Base-by-base conservation (phyloP, 2,888 invertebrate genomes). In the Andrena bucephala region DNA sequence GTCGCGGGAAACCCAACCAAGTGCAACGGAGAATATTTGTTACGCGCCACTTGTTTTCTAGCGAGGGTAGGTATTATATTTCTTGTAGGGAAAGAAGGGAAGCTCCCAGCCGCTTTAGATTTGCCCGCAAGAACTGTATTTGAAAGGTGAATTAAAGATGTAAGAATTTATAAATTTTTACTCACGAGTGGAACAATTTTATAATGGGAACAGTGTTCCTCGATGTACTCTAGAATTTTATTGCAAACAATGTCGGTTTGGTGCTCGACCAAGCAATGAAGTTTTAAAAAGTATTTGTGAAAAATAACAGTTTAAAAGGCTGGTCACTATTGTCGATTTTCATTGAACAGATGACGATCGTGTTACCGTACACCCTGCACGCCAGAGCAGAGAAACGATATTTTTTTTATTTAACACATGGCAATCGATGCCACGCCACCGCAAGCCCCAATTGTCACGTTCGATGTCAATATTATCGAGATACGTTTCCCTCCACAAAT, bases 401-500 rank as follows among this genome's bases (percentile, higher is more conserved):
- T 42, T 57, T 24, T 63, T 63, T 42, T 36, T 8, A 42, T 33
- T 33, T 62, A 62, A 33, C 7, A 27, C 24, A 20, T 27, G 42
- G 24, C 42, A 24, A 42, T 65, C 24, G 42, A 13, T 42, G n/a
- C 4, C 31, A n/a, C 1, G 7, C 60, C 13, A 27, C 24, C 5
- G 20, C 62, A 20, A n/a, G 10, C 62, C 16, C 10, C 33, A 20
- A 36, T 36, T 20, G 36, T 33, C 10, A 16, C 36, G 24, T 13
- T 65, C 31, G 63, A 42, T 13, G 62, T 48, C 65, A 27, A 65
- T 65, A 65, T 65, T 42, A 48, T 65, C 48, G 16, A 20, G 42
- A 48, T 42, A 42, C 42, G 42, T 57, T 24, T 13, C 24, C 24
- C 24, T 7, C 57, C 57, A 10, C 57, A 10, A 24, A 16, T 42